Conservation (phyloP, 2,113 vertebrate genomes). For the Prolemur simus region DNA sequence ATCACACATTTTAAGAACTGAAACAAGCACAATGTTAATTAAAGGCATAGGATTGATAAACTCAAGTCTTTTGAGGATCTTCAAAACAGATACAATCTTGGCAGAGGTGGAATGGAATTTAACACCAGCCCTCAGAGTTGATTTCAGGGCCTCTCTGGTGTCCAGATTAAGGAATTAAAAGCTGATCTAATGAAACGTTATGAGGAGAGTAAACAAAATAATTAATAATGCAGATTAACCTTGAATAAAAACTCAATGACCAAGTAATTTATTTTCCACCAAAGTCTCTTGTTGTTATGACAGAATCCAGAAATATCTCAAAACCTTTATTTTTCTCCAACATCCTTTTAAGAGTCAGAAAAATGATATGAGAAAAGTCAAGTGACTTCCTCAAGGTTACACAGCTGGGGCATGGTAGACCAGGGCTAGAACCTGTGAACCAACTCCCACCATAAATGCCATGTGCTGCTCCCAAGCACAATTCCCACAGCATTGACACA, state of each 20-base stretch:
- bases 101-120: neutral
- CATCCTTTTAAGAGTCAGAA: neutral
- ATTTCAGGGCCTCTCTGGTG: neutral
- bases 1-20: neutral
- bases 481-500: neutral
- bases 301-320: neutral
- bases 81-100: neutral
- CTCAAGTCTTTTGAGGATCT: neutral
- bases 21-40: neutral
- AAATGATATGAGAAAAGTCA: neutral
- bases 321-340: neutral
- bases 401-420: neutral
- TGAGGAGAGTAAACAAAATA: neutral
- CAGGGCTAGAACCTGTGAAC: neutral
- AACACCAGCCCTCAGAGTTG: neutral
- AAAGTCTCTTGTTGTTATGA: neutral
- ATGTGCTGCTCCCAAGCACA: neutral
- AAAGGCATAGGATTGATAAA: neutral
- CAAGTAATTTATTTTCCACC: neutral
- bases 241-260: slow-evolving; percentile 5
- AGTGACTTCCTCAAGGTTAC: neutral
- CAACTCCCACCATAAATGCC: neutral
- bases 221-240: slow-evolving; percentile 1
- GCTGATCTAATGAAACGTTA: neutral
- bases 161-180: neutral